Percentiles rank a stretch among this genome's conserved stretches.
These are phyloP conservation scores for Diprion similis DNA, from an alignment of 1,140 invertebrate species.

Conservation along the genomic window DNA sequence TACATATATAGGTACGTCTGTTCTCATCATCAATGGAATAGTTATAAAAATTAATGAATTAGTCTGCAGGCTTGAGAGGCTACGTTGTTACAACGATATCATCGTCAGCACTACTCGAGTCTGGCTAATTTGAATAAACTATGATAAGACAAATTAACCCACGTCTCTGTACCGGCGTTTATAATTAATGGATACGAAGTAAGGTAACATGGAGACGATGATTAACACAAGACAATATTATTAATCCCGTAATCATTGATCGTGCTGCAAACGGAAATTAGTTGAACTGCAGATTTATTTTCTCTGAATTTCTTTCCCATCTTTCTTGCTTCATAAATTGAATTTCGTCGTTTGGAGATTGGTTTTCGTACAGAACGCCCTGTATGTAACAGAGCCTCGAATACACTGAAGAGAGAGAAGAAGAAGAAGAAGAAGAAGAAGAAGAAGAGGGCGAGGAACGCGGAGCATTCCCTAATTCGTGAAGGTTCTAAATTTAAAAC, in stretches of 20 bases:
- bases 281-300: too few relatives aligned
- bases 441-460: background rate
- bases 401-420: conserved; percentile 10
- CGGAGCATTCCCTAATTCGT: background rate
- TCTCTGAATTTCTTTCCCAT: too few relatives aligned
- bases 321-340: too few relatives aligned
- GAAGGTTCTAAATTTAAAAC: conserved; percentile 6
- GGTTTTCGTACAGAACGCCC: too few relatives aligned
- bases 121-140: conserved; percentile 1
- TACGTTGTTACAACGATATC: background rate
- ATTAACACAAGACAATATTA: too few relatives aligned
- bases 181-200: background rate
- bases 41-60: too few relatives aligned
- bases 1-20: too few relatives aligned
- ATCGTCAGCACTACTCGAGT: background rate
- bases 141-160: background rate
- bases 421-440: conserved; percentile 9
- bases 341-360: too few relatives aligned
- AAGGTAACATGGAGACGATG: background rate
- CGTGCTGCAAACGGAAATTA: too few relatives aligned
- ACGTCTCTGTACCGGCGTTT: background rate
- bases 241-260: too few relatives aligned
- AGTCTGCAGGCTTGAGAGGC: background rate
- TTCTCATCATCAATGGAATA: too few relatives aligned
- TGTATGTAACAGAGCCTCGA: background rate